Evolutionary conservation across 2,113 vertebrate species (phyloP), one percentile per base, ranked within the genome.

Genomic region (Gobius niger): DNA sequence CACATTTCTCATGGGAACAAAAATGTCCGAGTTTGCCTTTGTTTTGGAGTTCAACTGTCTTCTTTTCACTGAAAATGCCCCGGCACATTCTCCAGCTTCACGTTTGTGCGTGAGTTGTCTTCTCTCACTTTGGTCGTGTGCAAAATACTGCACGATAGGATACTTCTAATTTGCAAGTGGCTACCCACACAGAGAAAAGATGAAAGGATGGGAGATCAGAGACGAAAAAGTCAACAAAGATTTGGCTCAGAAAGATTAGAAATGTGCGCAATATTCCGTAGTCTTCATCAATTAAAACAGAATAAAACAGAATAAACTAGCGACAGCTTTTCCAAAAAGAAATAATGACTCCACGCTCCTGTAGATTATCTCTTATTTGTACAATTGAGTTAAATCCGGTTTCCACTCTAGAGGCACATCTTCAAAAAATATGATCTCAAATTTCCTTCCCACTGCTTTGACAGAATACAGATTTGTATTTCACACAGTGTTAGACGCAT

Each of bases 381-480:
- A 24, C 24, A 24, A 24, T 24, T 24, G 24, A 24, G 24, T 24
- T 24, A 24, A 24, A 24, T 24, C 24, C 3, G 24, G 24, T 24
- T 24, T 24, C 24, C 6, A 44, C 13, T 14, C 14, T 18, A 10
- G 14, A 57, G 13, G 13, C 34, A 59, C 14, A 41, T 60, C 14
- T 10, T 60, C 57, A 16, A 57, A 49, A 49, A 59, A 59, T 41
- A 14, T 59, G 56, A 15, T 40, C 57, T 42, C 11, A 16, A 54
- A 19, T 54, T 4, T n/a, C 7, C 13, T 2, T 2, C 40, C 40
- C 40, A 10, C 9, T 14, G 10, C 57, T 4, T 42, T 42, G 7
- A 15, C 34, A 42, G 57, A 44, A 60, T 60, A n/a, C 14, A 60
- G 57, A 60, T 60, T 60, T 44, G 40, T 19, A 42, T 47, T 47